A percentile compares a stretch with the other conserved stretches of the same genome.
Conservation (phyloP, 1,140 invertebrate genomes). For the Platyura marginata region DNA sequence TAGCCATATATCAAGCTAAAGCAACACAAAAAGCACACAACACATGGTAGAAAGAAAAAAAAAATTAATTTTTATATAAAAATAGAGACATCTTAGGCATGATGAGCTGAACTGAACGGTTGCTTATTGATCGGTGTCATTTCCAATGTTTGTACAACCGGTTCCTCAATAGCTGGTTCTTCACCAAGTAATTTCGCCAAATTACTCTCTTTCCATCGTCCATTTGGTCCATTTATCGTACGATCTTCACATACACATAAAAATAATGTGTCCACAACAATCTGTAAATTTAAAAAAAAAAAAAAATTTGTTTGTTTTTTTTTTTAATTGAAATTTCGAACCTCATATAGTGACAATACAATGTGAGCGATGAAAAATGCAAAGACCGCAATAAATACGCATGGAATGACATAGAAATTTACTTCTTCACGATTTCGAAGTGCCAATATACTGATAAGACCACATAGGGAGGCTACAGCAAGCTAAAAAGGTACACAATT, state of each 20-base stretch:
- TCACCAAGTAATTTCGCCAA: slow-evolving; percentile 36
- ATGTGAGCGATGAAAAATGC: slow-evolving; percentile 86
- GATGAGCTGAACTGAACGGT: slow-evolving; percentile 12
- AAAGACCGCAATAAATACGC: slow-evolving; percentile 72
- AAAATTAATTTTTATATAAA: background rate
- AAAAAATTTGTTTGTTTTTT: too few species aligned
- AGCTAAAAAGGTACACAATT: background rate
- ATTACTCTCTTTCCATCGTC: slow-evolving; percentile 41
- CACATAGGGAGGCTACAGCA: slow-evolving; percentile 54
- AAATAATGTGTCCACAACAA: slow-evolving; percentile 87
- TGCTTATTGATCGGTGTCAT: slow-evolving; percentile 25
- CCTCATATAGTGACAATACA: slow-evolving; percentile 85
- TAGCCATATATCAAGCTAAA: background rate
- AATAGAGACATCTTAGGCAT: background rate
- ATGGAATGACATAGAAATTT: slow-evolving; percentile 69
- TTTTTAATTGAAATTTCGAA: slow-evolving; percentile 22
- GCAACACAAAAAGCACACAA: background rate
- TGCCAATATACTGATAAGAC: slow-evolving; percentile 49
- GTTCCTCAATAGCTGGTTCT: slow-evolving; percentile 20
- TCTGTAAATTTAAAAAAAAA: slow-evolving; percentile 40
- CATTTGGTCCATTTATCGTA: slow-evolving; percentile 31
- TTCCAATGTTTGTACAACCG: slow-evolving; percentile 18
- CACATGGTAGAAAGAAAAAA: background rate
- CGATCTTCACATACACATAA: slow-evolving; percentile 84
- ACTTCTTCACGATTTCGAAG: slow-evolving; percentile 50